Evolutionary conservation across 1,140 invertebrate species (phyloP).

Genomic region (Bilobella aurantiaca): DNA sequence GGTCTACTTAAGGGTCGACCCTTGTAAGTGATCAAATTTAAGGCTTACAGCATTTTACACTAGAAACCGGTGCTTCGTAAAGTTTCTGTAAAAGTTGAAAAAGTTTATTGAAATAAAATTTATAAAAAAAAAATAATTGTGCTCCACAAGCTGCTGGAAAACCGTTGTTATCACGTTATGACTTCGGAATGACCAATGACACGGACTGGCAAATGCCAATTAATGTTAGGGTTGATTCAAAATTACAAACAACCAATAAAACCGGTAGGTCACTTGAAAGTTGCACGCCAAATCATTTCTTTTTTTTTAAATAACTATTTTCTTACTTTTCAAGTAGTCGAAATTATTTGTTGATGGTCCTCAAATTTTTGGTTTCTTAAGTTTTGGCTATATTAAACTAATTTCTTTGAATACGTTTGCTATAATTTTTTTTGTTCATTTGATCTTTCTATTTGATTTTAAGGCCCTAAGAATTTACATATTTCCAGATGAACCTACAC

Average conservation of each 20-base stretch:
- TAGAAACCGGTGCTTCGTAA: no score
- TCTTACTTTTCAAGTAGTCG: no score
- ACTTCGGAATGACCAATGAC: slow-evolving; percentile 28
- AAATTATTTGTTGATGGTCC: no score
- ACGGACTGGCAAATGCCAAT: slow-evolving; percentile 29
- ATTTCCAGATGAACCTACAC: slow-evolving; percentile 36
- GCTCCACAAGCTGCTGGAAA: slow-evolving; percentile 33
- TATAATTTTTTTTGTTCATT: no score
- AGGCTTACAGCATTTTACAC: no score
- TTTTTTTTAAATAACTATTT: no score
- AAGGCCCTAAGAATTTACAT: no score
- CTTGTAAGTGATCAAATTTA: slow-evolving; percentile 65
- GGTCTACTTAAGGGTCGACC: slow-evolving; percentile 58
- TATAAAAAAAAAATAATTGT: not conserved
- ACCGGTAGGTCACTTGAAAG: no score
- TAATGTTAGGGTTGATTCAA: slow-evolving; percentile 26
- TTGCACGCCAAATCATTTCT: no score
- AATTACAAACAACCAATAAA: not conserved
- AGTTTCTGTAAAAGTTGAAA: not conserved
- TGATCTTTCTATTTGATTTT: not conserved
- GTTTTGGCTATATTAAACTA: no score
- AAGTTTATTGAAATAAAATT: not conserved
- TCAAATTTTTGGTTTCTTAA: no score
- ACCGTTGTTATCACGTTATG: slow-evolving; percentile 31
- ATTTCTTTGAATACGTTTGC: no score